Evolutionary conservation across 2,113 vertebrate species (phyloP), one percentile per base, ranked within the genome.

Genomic region (Antechinus flavipes): DNA sequence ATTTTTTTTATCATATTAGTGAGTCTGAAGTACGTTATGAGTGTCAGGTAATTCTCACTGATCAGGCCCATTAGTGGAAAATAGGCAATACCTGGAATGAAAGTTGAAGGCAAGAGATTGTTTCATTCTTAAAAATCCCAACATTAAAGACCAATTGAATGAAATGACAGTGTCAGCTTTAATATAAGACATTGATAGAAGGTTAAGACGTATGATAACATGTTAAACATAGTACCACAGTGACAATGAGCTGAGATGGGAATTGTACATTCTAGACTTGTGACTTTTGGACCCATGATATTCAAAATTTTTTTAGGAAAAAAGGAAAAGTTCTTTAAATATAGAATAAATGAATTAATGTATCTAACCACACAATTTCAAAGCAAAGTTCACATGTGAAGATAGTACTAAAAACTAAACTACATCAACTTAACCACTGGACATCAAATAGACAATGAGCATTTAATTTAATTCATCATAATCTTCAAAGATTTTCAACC

Each of bases 111-210:
- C 98, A 98, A 98, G 98, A 54, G 97, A 97, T 97, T 89, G 76
- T 95, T 98, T 98, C 95, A 96, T 54, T 93, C 97, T 97, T 98
- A 97, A 94, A 97, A 98, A 98, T 96, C 98, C 96, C 97, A 98
- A 97, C 91, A 97, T 93, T 97, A 98, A 97, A 98, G 97, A 98
- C 68, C 2, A 95, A 98, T 19, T 96, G 92, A 98, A 98, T 94
- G 97, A 97, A 98, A 97, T 91, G 98, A 98, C 96, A 96, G 97
- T 50, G 94, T 98, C 97, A 98, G 98, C 99, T 98, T 98, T 99
- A 99, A 99, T 99, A 98, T 99, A 99, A 99, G 98, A 99, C 98
- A 99, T 97, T 97, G 95, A 98, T 96, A 91, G 93, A 68, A 94
- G 42, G 96, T 95, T 94, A 97, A 98, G 98, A 96, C 95, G 96